A percentile compares a stretch with the other conserved stretches of the same genome.
phyloP scores from a whole-genome alignment of 2,888 invertebrate genomes.

The Geophilus truncorum region DNA sequence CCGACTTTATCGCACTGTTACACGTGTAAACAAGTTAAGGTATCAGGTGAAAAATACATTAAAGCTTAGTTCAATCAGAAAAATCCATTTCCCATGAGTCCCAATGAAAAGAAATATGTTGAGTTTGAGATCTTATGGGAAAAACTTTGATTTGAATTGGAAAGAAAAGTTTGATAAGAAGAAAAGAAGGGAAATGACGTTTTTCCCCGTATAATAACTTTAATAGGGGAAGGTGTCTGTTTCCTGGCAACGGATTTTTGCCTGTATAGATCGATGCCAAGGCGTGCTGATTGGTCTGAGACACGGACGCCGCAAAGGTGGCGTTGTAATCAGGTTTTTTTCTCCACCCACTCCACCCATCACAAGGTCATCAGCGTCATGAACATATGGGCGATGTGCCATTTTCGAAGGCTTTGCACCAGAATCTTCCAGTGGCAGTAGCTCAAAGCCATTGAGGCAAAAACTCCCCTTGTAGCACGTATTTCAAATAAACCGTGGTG shows the following conservation, averaged over 20 bases:
- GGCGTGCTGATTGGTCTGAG: conserved; percentile 21
- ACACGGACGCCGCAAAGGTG: conserved; percentile 17
- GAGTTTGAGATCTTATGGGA: no score
- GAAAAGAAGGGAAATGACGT: not conserved
- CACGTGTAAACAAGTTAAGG: not conserved
- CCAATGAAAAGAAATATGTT: no score
- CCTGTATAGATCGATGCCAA: conserved; percentile 8
- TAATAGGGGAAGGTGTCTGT: conserved; percentile 19
- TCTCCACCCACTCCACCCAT: not conserved
- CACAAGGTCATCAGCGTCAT: conserved; percentile 10
- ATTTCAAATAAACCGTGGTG: no score
- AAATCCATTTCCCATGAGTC: no score
- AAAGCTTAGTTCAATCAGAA: not conserved
- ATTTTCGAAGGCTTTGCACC: not conserved
- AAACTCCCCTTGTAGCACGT: not conserved
- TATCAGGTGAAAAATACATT: not conserved
- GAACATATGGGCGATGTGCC: conserved; percentile 7
- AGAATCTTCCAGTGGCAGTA: not conserved
- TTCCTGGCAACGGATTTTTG: conserved; percentile 19
- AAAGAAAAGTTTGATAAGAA: no score
- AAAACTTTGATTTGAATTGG: not conserved
- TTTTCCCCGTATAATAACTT: not conserved
- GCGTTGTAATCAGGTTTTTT: conserved; percentile 1
- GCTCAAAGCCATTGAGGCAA: not conserved
- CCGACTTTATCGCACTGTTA: not conserved